Evolutionary conservation across 2,888 invertebrate genomes (phyloP), one percentile per base, ranked within the genome.

Genomic region (Flexamia atlantica): DNA sequence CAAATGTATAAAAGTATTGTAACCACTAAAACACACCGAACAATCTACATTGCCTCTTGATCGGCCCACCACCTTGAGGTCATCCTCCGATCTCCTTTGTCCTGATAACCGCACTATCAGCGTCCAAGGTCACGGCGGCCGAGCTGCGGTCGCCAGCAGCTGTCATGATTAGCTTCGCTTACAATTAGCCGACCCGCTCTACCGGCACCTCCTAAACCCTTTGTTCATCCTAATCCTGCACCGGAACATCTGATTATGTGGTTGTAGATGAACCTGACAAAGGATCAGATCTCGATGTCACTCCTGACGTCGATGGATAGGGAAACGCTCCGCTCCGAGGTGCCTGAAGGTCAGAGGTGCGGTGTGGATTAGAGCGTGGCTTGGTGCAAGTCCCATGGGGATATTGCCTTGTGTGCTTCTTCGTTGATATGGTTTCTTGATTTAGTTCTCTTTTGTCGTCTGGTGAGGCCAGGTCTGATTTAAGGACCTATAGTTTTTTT

Each of bases 161-260:
- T 79, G 79, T 20, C 76, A 46, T 79, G 79, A 79, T 79, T 79
- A 57, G 30, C 28, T 14, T 17, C 79, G 79, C 57, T 79, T 9
- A 32, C 79, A 79, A 79, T 79, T 79, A 79, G 36, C 53, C 50
- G n/a, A 79, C 53, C 57, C 50, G 50, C 28, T 79, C 79, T 79
- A 79, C 32, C 79, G 79, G 23, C 79, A 53, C 79, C 36, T 28
- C 57, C 57, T 57, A 57, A 57, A 64, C 64, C 50, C 79, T 79
- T 79, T 79, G 79, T 79, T 79, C 79, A 50, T 57, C 79, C 79
- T 79, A 57, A 53, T 79, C 79, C 79, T 36, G 25, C 79, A 32
- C 57, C 79, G 79, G 79, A 79, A 79, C 79, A 79, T 79, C 79
- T 79, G 79, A 79, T 79, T 53, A 79, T 79, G 79, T 57, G 79